These are phyloP conservation scores for Ephialtes manifestator DNA, from an alignment of 2,888 invertebrate species.

Conservation along the genomic window DNA sequence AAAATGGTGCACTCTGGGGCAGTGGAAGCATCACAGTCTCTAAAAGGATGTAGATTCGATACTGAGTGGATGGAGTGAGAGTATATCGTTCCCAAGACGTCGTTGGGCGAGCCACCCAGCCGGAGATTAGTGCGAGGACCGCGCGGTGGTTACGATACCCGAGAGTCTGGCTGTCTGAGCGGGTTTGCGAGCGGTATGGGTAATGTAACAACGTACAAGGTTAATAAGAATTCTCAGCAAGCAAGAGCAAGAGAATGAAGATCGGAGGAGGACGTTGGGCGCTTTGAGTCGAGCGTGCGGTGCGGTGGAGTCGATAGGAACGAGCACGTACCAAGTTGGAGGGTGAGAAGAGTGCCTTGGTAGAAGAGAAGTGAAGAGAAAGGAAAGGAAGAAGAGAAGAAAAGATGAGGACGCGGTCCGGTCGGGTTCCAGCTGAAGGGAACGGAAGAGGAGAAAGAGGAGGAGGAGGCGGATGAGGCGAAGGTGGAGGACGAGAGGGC, in stretches of 20 bases:
- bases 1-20: too few relatives aligned
- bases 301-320: constrained; percentile 19
- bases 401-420: constrained; percentile 14
- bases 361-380: not conserved
- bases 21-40: too few relatives aligned
- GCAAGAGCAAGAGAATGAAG: constrained; percentile 35
- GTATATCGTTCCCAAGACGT: not conserved
- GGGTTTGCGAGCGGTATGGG: constrained; percentile 13
- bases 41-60: constrained; percentile 15
- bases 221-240: constrained; percentile 63
- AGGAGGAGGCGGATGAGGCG: constrained; percentile 53
- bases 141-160: constrained; percentile 10
- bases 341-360: constrained; percentile 41
- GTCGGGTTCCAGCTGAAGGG: constrained; percentile 24
- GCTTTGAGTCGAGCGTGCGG: constrained; percentile 5
- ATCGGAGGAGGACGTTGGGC: constrained; percentile 18
- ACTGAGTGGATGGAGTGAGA: not conserved
- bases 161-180: constrained; percentile 15
- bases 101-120: constrained; percentile 7
- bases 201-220: constrained; percentile 61
- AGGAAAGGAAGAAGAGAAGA: not conserved
- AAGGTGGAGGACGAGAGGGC: constrained; percentile 63
- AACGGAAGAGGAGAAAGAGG: constrained; percentile 19
- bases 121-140: constrained; percentile 4
- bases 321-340: constrained; percentile 49